Evolutionary conservation across 1,140 invertebrate species (phyloP).

Genomic region (Drosophila setifemur): DNA sequence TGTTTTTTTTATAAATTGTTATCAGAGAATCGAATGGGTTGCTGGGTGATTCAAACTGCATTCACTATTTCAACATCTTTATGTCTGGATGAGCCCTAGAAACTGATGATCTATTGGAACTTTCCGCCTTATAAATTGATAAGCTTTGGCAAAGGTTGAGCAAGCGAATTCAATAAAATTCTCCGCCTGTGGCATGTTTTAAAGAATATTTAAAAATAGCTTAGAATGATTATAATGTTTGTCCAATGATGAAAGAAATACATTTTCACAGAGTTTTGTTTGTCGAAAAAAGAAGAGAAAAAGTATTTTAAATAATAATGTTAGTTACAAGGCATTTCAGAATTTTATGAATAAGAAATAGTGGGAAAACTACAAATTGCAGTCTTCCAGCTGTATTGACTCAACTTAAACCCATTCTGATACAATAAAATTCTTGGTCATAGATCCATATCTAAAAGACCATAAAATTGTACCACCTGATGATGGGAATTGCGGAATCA

Average conservation of each 20-base stretch:
- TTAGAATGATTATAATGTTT: slow-evolving; percentile 1
- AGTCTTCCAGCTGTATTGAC: too few relatives aligned
- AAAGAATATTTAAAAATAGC: slow-evolving; percentile 46
- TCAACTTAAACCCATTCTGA: too few relatives aligned
- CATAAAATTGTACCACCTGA: slow-evolving; percentile 3
- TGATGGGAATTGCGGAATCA: not conserved
- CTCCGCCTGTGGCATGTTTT: slow-evolving; percentile 39
- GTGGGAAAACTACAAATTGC: too few relatives aligned
- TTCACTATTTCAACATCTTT: slow-evolving; percentile 37
- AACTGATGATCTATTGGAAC: slow-evolving; percentile 48
- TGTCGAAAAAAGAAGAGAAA: too few relatives aligned
- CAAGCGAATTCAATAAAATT: slow-evolving; percentile 16
- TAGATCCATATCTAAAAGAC: slow-evolving; percentile 2
- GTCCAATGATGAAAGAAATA: not conserved
- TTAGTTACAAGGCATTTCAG: not conserved
- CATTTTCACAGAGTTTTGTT: too few relatives aligned
- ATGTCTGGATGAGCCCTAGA: slow-evolving; percentile 23
- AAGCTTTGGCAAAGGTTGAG: slow-evolving; percentile 36
- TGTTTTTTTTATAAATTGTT: not conserved
- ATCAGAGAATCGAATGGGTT: slow-evolving; percentile 11
- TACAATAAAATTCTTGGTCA: not conserved
- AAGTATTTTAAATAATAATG: not conserved
- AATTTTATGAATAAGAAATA: not conserved
- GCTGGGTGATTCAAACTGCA: slow-evolving; percentile 48
- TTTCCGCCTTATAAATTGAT: slow-evolving; percentile 34